Evolutionary conservation across 2,797 vertebrate genomes (phyloP).

Genomic region (Hephaestus fuliginosus): DNA sequence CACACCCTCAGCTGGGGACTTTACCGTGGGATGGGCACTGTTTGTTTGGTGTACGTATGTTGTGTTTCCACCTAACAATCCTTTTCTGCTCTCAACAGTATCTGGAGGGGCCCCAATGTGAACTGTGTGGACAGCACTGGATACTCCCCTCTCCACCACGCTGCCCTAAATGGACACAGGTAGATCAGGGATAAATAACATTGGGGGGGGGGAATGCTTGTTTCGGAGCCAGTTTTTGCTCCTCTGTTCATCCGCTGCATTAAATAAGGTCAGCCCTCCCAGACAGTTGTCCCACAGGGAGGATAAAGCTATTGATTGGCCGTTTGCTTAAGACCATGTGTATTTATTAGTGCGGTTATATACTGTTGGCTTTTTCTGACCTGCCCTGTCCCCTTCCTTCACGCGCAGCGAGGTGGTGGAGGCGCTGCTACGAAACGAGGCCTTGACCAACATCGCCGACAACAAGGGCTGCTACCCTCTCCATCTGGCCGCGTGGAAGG

Average conservation of each 20-base stretch:
- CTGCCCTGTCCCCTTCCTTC: not conserved
- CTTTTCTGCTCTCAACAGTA: constrained; percentile 83
- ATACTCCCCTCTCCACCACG: constrained; percentile 97
- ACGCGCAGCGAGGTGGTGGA: constrained; percentile 93
- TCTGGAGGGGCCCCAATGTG: constrained; percentile 99
- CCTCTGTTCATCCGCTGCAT: constrained; percentile 26
- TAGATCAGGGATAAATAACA: constrained; percentile 71
- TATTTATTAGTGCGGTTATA: constrained; percentile 54
- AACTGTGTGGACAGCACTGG: constrained; percentile 98
- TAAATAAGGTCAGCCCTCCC: constrained; percentile 27
- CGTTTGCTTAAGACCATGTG: constrained; percentile 1
- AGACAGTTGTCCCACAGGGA: constrained; percentile 53
- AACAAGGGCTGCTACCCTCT: constrained; percentile 98
- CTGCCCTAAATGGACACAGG: constrained; percentile 97
- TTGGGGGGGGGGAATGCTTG: not conserved
- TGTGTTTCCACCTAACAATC: constrained; percentile 34
- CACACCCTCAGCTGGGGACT: constrained; percentile 50
- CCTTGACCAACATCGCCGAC: constrained; percentile 96
- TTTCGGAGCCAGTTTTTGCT: not conserved
- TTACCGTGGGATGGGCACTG: constrained; percentile 43
- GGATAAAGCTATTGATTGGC: constrained; percentile 61
- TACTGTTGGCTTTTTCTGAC: constrained; percentile 15
- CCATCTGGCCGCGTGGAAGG: constrained; percentile 98
- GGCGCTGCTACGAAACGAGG: constrained; percentile 94
- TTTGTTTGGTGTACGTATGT: constrained; percentile 45